Evolutionary conservation across 2,113 vertebrate species (phyloP), one percentile per base, ranked within the genome.

Genomic region (Charadrius vociferus): DNA sequence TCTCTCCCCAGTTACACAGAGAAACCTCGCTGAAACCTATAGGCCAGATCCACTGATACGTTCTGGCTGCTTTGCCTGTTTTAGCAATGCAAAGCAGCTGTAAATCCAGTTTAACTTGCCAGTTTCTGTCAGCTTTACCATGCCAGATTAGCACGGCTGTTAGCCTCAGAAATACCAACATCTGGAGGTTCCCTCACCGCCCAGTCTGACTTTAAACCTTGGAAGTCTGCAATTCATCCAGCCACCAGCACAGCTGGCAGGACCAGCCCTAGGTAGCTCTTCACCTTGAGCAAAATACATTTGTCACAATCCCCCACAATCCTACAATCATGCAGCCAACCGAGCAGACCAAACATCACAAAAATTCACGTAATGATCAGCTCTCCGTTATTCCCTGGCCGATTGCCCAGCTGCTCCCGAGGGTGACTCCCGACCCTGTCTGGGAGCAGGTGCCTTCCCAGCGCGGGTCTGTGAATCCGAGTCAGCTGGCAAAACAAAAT

Each of bases 41-140:
- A 78, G 70, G 71, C 65, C 82, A 86, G 81, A 90, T 86, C 81
- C 58, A 68, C 80, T 73, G 73, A 67, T 63, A 56, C 1, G 4
- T 83, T 97, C 79, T 63, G 96, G 55, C 63, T 93, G 59, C 79
- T 81, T 62, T 93, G 63, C 72, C 75, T 93, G 75, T 63, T 93
- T 88, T 58, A 95, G 90, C 85, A 95, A 81, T 74, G 81, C 55
- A 91, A 93, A 96, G 94, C 74, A 97, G 95, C 90, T 97, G 90
- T 73, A 97, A 97, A 97, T 90, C 93, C 88, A 96, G 95, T 93
- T 88, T 79, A 87, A 90, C 26, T 73, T 90, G 92, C 94, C 88
- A 93, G 78, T 58, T 95, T 94, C 94, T 95, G 89, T 92, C 91
- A 90, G 74, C 63, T 94, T 92, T 79, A 55, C 71, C 63, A 24